A percentile compares a stretch with the other conserved stretches of the same genome.
Conservation (phyloP, 1,140 invertebrate species). For the Aphis craccivora region DNA sequence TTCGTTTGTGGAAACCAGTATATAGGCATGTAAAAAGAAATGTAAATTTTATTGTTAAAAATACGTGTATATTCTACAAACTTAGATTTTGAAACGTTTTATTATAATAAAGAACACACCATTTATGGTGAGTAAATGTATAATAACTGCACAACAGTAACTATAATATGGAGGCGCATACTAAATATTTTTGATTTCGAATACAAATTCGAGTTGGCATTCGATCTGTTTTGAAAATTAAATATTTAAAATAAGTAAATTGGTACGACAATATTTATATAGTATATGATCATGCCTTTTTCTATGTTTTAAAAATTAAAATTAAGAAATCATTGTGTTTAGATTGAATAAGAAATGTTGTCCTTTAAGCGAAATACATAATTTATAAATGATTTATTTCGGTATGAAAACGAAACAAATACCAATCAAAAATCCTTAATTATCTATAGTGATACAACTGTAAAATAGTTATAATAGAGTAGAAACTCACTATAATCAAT, state of each 20-base stretch:
- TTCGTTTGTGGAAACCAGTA: not conserved
- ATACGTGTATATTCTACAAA: not conserved
- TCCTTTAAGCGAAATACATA: not conserved
- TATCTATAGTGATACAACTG: not conserved
- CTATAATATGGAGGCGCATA: not conserved
- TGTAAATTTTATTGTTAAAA: slow-evolving; percentile 40
- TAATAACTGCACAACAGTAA: not conserved
- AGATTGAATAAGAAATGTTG: not conserved
- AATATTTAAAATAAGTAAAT: not conserved
- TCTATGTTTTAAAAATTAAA: not conserved
- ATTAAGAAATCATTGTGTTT: not conserved
- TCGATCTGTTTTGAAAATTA: not conserved
- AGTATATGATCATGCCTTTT: too few relatives aligned
- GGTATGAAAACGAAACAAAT: not conserved
- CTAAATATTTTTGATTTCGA: not conserved
- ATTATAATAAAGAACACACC: not conserved
- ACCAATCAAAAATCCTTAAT: not conserved
- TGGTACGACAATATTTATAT: not conserved
- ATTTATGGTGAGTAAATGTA: not conserved
- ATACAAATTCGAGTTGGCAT: too few relatives aligned
- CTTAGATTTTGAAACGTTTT: not conserved
- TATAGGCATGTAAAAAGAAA: not conserved
- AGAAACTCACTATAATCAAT: not conserved
- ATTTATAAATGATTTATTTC: not conserved
- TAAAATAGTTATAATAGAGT: not conserved